Conservation (phyloP, 2,113 vertebrate genomes). For the Rhea pennata region DNA sequence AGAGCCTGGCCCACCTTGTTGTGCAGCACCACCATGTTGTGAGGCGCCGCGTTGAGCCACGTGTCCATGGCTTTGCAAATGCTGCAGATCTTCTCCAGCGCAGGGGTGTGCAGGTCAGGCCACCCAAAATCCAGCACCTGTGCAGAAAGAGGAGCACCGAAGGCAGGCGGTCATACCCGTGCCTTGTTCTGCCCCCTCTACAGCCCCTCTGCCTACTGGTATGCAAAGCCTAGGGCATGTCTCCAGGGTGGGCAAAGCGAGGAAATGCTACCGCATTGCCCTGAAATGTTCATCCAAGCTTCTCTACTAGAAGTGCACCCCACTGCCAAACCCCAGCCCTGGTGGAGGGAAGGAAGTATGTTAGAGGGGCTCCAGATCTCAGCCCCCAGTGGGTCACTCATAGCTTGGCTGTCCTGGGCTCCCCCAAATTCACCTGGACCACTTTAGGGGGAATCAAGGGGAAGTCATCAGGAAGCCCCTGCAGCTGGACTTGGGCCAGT, state of each 20-base stretch:
- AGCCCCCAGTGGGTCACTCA: neutral
- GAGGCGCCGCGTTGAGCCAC: constrained; percentile 88
- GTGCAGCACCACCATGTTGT: constrained; percentile 95
- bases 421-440: neutral
- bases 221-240: neutral
- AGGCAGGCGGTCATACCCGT: neutral
- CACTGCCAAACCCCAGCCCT: neutral
- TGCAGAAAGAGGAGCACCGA: neutral
- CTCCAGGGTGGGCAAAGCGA: neutral
- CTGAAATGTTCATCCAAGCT: accelerated
- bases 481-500: neutral
- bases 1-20: constrained; percentile 85
- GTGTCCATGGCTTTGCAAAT: constrained; percentile 99
- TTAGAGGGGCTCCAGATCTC: neutral
- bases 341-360: neutral
- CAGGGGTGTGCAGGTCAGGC: constrained; percentile 95
- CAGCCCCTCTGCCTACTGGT: neutral
- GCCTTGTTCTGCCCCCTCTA: accelerated
- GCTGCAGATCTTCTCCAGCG: constrained; percentile 97
- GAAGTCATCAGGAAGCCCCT: neutral
- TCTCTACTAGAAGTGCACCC: neutral
- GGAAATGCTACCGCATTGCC: neutral
- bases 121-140: constrained; percentile 98
- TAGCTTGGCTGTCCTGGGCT: neutral
- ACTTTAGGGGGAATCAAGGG: neutral